phyloP scores from a whole-genome alignment of 1,140 invertebrate species.

The Bombus fervidus region DNA sequence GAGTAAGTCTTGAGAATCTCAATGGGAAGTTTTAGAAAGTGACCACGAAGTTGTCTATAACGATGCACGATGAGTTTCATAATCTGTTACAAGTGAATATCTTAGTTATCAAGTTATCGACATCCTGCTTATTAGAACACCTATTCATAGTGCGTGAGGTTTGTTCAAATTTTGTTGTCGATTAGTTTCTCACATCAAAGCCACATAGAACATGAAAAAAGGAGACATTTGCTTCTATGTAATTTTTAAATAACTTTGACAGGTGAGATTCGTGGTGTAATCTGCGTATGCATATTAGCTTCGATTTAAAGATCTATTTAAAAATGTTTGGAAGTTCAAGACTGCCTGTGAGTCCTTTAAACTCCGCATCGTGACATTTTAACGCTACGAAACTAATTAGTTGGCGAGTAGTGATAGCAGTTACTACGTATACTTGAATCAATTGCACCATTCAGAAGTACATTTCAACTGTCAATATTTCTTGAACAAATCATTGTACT shows the following conservation, averaged over 20 bases:
- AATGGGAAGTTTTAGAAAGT: neutral
- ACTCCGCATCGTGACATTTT: neutral
- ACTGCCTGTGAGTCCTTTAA: neutral
- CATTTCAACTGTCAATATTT: too few species aligned
- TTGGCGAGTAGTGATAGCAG: too few species aligned
- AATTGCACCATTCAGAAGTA: too few species aligned
- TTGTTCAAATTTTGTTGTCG: neutral
- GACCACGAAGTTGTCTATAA: neutral
- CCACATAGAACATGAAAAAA: neutral
- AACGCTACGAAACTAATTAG: too few species aligned
- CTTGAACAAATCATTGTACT: too few species aligned
- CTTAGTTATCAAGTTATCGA: neutral
- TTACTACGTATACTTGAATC: too few species aligned
- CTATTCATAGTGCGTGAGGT: neutral
- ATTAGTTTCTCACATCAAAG: neutral
- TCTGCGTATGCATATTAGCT: too few species aligned
- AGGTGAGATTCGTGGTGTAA: too few species aligned
- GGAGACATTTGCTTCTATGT: neutral
- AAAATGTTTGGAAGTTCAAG: too few species aligned
- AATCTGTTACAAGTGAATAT: neutral
- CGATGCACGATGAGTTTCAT: neutral
- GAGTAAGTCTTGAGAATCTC: neutral
- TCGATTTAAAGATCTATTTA: neutral
- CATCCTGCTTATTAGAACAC: neutral
- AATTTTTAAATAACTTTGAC: neutral